phyloP scores from a whole-genome alignment of 2,113 vertebrate species.

The Origma solitaria region DNA sequence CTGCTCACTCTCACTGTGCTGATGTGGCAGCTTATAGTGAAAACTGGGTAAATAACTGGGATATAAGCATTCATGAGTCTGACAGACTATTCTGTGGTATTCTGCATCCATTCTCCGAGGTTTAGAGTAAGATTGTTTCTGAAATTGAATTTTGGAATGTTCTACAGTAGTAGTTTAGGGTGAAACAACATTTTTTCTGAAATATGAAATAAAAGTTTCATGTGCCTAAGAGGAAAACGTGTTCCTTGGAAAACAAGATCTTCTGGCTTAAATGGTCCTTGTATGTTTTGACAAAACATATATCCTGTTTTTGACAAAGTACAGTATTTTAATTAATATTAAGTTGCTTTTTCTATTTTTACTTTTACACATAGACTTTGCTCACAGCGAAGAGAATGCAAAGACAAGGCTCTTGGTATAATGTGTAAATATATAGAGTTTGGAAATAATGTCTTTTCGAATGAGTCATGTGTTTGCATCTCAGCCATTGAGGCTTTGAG shows the following conservation, averaged over 20 bases:
- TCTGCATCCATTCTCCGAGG: neutral
- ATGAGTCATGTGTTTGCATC: rapidly evolving
- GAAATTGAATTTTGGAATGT: neutral
- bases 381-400: neutral
- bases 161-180: neutral
- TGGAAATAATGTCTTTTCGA: neutral
- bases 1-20: neutral
- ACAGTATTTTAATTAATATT: neutral
- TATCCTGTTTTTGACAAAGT: neutral
- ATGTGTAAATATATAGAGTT: neutral
- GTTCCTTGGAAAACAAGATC: neutral
- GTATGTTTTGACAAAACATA: neutral
- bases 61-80: neutral
- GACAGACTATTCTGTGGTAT: neutral
- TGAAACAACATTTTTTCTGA: neutral
- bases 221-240: neutral
- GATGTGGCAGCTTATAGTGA: neutral
- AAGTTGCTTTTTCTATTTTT: neutral
- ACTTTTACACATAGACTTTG: neutral
- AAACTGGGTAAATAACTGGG: neutral
- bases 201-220: neutral
- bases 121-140: neutral
- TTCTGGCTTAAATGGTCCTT: neutral
- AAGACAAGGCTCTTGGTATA: neutral
- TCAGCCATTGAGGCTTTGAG: neutral